A percentile compares a stretch with the other conserved stretches of the same genome.
These are phyloP conservation scores for Eupeodes latifasciatus DNA, from an alignment of 2,888 invertebrate species.

Conservation along the genomic window DNA sequence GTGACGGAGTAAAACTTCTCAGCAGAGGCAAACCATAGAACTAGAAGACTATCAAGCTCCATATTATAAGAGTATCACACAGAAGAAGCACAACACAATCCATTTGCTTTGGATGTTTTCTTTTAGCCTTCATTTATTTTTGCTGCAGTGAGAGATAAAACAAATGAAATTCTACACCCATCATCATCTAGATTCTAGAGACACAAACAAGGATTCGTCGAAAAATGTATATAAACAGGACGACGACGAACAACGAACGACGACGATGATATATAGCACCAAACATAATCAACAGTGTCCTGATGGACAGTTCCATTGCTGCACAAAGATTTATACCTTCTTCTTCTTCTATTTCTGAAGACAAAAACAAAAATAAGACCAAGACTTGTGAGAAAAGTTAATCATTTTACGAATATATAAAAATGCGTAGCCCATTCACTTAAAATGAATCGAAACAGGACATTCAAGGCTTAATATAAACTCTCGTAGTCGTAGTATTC, in stretches of 20 bases:
- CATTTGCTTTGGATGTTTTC: background rate
- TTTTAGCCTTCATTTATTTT: background rate
- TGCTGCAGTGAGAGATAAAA: constrained; percentile 8
- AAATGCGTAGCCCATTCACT: constrained; percentile 28
- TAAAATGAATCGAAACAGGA: constrained; percentile 44
- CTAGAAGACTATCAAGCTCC: constrained; percentile 29
- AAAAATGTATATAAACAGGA: background rate
- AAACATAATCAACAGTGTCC: constrained; percentile 42
- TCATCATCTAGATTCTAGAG: background rate
- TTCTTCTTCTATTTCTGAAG: too few species aligned
- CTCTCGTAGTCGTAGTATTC: too few species aligned
- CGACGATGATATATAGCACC: constrained; percentile 61
- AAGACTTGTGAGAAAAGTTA: constrained; percentile 51
- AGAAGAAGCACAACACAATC: constrained; percentile 4
- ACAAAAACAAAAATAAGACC: background rate
- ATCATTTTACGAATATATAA: constrained; percentile 58
- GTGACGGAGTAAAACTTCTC: constrained; percentile 29
- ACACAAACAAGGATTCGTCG: background rate
- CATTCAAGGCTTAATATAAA: constrained; percentile 36
- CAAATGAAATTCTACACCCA: constrained; percentile 18
- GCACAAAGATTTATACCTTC: constrained; percentile 58
- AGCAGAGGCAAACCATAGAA: constrained; percentile 38
- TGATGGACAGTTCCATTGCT: constrained; percentile 22
- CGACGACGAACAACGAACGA: background rate
- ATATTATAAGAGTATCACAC: background rate